Evolutionary conservation across 2,797 vertebrate species (phyloP).

Genomic region (Pteronotus mesoamericanus): DNA sequence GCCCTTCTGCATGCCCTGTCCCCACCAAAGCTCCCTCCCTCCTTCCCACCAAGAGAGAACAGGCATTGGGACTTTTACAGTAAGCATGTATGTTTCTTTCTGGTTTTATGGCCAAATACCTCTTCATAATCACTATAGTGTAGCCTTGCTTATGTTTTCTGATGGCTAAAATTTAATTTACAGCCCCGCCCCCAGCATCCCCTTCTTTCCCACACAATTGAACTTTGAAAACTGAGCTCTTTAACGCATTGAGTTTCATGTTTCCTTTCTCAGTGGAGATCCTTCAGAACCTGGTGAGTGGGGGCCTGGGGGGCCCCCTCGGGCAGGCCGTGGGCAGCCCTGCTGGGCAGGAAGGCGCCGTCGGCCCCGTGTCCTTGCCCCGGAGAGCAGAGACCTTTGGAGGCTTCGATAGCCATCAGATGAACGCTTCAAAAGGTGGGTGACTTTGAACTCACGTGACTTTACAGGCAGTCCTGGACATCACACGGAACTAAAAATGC

Average conservation of each 20-base stretch:
- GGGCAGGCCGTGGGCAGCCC: constrained; percentile 80
- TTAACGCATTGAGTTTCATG: neutral
- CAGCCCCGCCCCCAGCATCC: accelerated
- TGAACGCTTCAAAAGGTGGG: constrained; percentile 92
- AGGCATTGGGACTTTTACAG: no score
- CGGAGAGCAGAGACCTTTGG: constrained; percentile 96
- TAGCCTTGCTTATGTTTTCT: neutral
- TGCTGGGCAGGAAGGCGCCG: constrained; percentile 83
- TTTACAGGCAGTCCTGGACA: accelerated
- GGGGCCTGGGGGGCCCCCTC: constrained; percentile 86
- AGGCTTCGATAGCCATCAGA: constrained; percentile 97
- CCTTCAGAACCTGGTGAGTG: constrained; percentile 91
- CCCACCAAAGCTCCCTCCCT: neutral
- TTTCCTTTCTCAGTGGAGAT: constrained; percentile 89
- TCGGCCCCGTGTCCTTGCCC: constrained; percentile 89
- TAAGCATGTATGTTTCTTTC: neutral
- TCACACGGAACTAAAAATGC: neutral
- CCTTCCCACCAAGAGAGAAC: neutral
- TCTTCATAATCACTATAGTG: neutral
- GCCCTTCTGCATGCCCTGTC: neutral
- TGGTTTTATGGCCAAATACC: neutral
- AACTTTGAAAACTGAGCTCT: neutral
- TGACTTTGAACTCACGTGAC: neutral
- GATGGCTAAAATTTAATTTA: neutral
- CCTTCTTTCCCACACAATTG: neutral